A percentile compares a stretch with the other conserved stretches of the same genome.
phyloP scores from a whole-genome alignment of 30 jellyfish, hydroid and myxozoan genomes.

The Phacellophora camtschatica region DNA sequence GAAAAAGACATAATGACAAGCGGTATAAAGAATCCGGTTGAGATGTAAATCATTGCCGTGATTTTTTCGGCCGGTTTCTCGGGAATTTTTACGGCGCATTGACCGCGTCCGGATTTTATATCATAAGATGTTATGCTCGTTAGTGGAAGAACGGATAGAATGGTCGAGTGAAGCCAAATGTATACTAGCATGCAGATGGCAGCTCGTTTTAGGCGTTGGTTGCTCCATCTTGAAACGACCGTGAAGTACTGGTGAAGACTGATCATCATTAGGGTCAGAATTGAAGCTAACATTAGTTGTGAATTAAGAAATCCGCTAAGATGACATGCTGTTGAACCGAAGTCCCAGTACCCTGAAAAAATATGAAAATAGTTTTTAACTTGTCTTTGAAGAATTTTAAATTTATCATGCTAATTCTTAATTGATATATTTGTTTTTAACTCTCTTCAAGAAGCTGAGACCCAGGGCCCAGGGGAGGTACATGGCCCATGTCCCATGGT shows the following conservation, averaged over 20 bases:
- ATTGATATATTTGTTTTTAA: too few relatives aligned
- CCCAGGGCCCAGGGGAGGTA: too few relatives aligned
- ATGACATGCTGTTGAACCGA: constrained; percentile 64
- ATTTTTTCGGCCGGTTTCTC: constrained; percentile 39
- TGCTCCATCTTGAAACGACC: constrained; percentile 66
- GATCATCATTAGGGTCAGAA: constrained; percentile 64
- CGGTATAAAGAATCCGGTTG: constrained; percentile 70
- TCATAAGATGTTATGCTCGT: constrained; percentile 48
- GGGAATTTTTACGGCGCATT: constrained; percentile 68
- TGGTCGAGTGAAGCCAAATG: constrained; percentile 62
- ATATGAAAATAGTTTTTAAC: too few relatives aligned
- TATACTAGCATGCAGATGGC: constrained; percentile 56
- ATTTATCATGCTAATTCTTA: too few relatives aligned
- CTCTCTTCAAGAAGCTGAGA: too few relatives aligned
- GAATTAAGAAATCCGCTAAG: constrained; percentile 69
- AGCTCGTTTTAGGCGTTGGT: constrained; percentile 49
- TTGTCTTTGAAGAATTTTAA: too few relatives aligned
- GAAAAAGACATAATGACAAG: constrained; percentile 53
- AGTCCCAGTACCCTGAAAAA: constrained; percentile 65
- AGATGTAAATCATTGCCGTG: constrained; percentile 58
- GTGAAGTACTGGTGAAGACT: constrained; percentile 77
- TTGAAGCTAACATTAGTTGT: constrained; percentile 57
- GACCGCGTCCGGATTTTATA: constrained; percentile 76
- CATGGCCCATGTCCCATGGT: too few relatives aligned
- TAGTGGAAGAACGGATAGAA: constrained; percentile 62